Base-by-base conservation (phyloP, 2,888 invertebrate species). In the Hydroisotoma schaefferi region DNA sequence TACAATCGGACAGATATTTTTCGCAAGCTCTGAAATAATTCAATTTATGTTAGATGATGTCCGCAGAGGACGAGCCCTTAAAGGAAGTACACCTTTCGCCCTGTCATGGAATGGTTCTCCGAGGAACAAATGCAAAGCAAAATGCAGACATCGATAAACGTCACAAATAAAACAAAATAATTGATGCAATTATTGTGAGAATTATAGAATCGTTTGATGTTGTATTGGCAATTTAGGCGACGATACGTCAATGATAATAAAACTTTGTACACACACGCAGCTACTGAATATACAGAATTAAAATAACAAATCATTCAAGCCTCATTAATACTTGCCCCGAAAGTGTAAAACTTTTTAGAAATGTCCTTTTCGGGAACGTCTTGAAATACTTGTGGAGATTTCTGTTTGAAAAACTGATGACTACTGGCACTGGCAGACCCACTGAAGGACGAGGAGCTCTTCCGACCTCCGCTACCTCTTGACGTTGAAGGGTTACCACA, bases 51-150 rank as follows among this genome's bases (percentile, higher is more conserved):
- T 81, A 83, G 76, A 70, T 81, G 26, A 79, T 80, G 62, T 77
- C 80, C 1, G 82, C 82, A 0, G 81, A 83, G 18, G 84, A 84
- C 65, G 76, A 76, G 28, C 81, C 82, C 0, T 55, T 76, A 0
- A 77, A 77, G 1, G 71, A 74, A 12, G 73, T 74, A 0, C 81
- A 82, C 68, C 75, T 76, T 1, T 78, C 77, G 1, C 81, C 81
- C 0, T 81, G 82, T 15, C 81, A 82, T 61, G 81, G 81, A n/a
- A 77, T 82, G 76, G 76, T 83, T 46, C 76, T 84, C 2, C 74
- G 82, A 22, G 83, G 83, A 2, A 74, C 72, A 26, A 83, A 83
- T 69, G 59, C 55, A 6, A 74, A 66, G 65, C 74, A 76, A 38
- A 73, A 74, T 18, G 80, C 79, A 1, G 72, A 68, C 27, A 76